These are phyloP conservation scores for Cariama cristata DNA, from an alignment of 2,113 vertebrate species.

Conservation along the genomic window DNA sequence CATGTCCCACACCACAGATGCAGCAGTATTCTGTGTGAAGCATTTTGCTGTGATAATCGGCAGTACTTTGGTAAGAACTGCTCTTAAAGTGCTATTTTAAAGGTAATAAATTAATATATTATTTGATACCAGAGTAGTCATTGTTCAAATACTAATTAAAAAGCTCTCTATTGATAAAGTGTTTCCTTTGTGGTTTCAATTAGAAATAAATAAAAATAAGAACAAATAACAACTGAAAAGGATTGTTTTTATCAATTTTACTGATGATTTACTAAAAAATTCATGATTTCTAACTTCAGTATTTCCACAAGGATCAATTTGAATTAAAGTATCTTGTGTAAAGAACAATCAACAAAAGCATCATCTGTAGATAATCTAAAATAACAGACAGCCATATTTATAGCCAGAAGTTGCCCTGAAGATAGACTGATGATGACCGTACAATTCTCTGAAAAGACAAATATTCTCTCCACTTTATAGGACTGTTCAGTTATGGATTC, in stretches of 20 bases:
- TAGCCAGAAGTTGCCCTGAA: neutral
- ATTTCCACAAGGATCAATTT: neutral
- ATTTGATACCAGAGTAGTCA: neutral
- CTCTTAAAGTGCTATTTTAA: neutral
- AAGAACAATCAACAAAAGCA: neutral
- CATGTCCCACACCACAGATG: neutral
- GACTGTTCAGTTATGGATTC: neutral
- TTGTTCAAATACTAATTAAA: neutral
- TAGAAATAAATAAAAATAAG: neutral
- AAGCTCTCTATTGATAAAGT: neutral
- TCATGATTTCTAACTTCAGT: neutral
- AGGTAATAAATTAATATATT: neutral
- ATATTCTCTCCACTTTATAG: neutral
- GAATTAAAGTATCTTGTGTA: neutral
- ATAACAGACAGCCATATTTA: slow-evolving; percentile 18
- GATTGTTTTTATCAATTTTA: neutral
- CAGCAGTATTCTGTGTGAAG: neutral
- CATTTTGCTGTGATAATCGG: neutral
- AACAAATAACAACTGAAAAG: neutral
- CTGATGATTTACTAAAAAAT: neutral
- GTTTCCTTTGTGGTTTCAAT: neutral
- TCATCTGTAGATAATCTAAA: slow-evolving; percentile 1
- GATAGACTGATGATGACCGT: neutral
- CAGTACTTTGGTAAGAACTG: neutral
- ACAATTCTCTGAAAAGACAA: neutral